Evolutionary conservation across 2,797 vertebrate genomes (phyloP), one percentile per base, ranked within the genome.

Genomic region (Platyrinchus mystaceus): DNA sequence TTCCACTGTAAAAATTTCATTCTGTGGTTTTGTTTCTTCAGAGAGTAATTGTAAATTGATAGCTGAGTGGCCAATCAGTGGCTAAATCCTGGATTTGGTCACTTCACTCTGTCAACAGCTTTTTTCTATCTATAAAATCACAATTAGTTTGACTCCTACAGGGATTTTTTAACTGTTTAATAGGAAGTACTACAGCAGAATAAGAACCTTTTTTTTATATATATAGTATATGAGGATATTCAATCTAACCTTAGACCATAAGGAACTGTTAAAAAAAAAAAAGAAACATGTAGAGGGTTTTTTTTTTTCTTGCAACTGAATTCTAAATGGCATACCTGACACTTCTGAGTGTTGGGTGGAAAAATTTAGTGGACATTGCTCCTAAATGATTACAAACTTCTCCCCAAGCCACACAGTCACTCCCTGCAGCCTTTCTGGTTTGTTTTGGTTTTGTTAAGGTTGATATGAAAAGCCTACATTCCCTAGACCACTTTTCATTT

Each of bases 321-420:
- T 80, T 94, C 12, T 62, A 70, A 62, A 27, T 36, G 9, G 3
- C 55, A 39, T 5, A 15, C 4, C 8, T 41, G 30, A 88, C 23
- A 28, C 11, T 90, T 79, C 7, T 76, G 36, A 66, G 66, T 36
- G 6, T 4, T 74, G 22, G 3, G 16, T 87, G 9, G 19, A 73
- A 74, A 83, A 44, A 63, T 2, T 4, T 71, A 39, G 20, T 20
- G 11, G 21, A 24, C 3, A 1, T 58, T 43, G 3, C 2, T 85
- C 7, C 18, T 43, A 58, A 87, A 46, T 50, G 2, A 12, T 34
- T 43, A 46, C 5, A 62, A 24, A 16, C 36, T 73, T 41, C 23
- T 71, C 17, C 21, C 7, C 24, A 63, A 4, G 12, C 7, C 5
- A 11, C 1, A 4, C 1, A 22, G 9, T 47, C 12, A 5, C 9